Percentiles rank a stretch among this genome's conserved stretches.
Conservation (phyloP, 2,113 vertebrate genomes). For the Mellivora capensis region DNA sequence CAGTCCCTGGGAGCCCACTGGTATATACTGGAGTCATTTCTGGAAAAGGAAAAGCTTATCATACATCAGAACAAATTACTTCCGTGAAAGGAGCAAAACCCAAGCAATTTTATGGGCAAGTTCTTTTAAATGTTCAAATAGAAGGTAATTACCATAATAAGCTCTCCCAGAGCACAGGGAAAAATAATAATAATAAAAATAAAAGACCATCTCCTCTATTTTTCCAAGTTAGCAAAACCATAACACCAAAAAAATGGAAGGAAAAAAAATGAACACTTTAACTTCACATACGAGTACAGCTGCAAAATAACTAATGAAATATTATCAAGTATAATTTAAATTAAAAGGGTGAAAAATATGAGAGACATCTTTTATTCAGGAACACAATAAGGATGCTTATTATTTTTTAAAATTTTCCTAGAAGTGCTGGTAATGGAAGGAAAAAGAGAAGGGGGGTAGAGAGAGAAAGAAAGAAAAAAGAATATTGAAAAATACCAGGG, state of each 20-base stretch:
- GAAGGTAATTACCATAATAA: neutral
- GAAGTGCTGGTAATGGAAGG: neutral
- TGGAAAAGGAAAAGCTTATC: neutral
- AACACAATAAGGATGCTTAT: neutral
- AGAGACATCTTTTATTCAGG: neutral
- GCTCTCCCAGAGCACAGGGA: neutral
- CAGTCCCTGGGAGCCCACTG: neutral
- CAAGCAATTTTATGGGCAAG: neutral
- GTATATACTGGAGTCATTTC: neutral
- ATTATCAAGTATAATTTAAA: conserved; percentile 19
- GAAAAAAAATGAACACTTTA: neutral
- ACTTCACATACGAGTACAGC: neutral
- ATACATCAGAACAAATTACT: neutral
- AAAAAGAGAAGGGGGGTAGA: neutral
- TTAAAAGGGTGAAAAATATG: neutral
- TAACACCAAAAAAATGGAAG: neutral
- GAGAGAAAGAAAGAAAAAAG: neutral
- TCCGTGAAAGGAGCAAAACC: neutral
- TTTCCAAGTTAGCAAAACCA: neutral
- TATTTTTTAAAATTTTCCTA: neutral
- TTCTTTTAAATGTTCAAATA: conserved; percentile 37
- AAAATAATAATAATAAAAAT: neutral
- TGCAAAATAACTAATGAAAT: conserved; percentile 30
- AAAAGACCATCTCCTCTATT: neutral
- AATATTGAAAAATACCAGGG: neutral